Percentiles rank a stretch among this genome's conserved stretches.
Evolutionary conservation across 2,113 vertebrate genomes (phyloP).

Genomic region (Platycercus adscitus): DNA sequence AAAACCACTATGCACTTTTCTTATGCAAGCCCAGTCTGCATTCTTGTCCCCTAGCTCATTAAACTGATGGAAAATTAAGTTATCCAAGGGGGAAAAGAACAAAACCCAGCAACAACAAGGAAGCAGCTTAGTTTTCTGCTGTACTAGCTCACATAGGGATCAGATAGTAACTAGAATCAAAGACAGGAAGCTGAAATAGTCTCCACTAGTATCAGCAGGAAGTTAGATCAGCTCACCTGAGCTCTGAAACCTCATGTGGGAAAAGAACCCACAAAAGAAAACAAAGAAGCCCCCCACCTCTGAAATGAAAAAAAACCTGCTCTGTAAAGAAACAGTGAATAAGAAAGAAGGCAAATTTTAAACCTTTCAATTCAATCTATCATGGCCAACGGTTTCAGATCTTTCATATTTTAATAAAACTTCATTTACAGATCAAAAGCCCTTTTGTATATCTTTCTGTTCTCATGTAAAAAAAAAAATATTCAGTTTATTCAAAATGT

Average conservation of each 20-base stretch:
- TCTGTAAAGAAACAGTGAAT: neutral
- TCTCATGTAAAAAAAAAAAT: neutral
- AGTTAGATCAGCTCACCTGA: neutral
- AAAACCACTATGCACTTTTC: neutral
- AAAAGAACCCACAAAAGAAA: neutral
- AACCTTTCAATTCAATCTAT: neutral
- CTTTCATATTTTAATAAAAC: neutral
- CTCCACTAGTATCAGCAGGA: neutral
- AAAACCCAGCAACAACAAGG: neutral
- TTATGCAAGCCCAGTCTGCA: neutral
- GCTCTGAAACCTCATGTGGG: neutral
- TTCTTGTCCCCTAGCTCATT: neutral
- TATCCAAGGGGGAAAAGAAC: rapidly evolving
- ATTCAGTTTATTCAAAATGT: neutral
- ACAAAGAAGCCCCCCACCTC: neutral
- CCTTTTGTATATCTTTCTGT: rapidly evolving
- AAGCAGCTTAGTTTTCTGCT: neutral
- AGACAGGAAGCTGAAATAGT: neutral
- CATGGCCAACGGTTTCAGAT: neutral
- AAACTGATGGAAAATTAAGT: neutral
- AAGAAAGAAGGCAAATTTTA: neutral
- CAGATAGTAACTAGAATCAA: neutral
- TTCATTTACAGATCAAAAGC: neutral
- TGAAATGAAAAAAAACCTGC: neutral
- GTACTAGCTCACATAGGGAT: neutral